A percentile compares a stretch with the other conserved stretches of the same genome.
Evolutionary conservation across 2,113 vertebrate genomes (phyloP).

Genomic region (Poeciliopsis occidentalis): DNA sequence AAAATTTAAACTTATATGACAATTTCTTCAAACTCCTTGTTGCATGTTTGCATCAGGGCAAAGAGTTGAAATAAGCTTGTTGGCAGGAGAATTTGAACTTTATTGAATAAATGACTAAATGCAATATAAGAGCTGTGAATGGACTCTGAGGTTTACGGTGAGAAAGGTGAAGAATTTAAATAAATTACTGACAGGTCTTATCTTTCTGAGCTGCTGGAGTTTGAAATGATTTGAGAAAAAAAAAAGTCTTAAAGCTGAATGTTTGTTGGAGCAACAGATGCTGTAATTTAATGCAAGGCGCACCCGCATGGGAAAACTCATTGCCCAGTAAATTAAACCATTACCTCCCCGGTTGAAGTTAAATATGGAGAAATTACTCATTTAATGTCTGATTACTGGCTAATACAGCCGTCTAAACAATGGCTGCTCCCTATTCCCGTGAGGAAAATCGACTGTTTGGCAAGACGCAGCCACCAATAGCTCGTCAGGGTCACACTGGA

Average conservation of each 20-base stretch:
- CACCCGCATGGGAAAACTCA: constrained; percentile 61
- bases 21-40: not conserved
- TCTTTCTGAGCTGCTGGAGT: constrained; percentile 9
- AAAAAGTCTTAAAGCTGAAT: constrained; percentile 2
- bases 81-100: not conserved
- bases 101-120: not conserved
- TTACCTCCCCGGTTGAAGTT: constrained; percentile 72
- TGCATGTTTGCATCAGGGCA: not conserved
- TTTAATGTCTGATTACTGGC: constrained; percentile 77
- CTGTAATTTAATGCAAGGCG: constrained; percentile 64
- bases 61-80: not conserved
- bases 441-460: constrained; percentile 50
- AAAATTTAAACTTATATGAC: not conserved
- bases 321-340: constrained; percentile 76
- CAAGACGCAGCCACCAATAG: constrained; percentile 58
- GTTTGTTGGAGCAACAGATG: constrained; percentile 40
- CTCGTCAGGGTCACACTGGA: constrained; percentile 43
- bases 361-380: constrained; percentile 76
- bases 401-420: constrained; percentile 75
- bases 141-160: not conserved
- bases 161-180: not conserved
- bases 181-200: not conserved
- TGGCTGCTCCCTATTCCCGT: constrained; percentile 48
- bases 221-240: constrained; percentile 4
- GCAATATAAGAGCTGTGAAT: not conserved